A percentile compares a stretch with the other conserved stretches of the same genome.
Evolutionary conservation across 2,797 vertebrate species (phyloP).

Genomic region (Anas flavirostris): DNA sequence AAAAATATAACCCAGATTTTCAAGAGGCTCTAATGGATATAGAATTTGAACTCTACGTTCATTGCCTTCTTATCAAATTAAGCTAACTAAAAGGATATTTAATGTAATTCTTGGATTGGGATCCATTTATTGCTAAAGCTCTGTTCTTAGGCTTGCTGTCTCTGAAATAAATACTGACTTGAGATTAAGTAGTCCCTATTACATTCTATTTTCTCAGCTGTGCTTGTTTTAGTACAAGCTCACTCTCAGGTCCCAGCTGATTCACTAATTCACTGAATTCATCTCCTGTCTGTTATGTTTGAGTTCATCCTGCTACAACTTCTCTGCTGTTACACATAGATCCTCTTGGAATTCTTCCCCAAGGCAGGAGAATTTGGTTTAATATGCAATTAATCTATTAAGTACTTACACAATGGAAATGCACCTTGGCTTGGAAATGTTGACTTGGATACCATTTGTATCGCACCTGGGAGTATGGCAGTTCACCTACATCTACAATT

Average conservation of each 20-base stretch:
- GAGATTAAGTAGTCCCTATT: not conserved
- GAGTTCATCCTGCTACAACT: not conserved
- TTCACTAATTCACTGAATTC: not conserved
- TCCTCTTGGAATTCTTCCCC: not conserved
- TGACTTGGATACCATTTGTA: not conserved
- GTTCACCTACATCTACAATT: rapidly evolving
- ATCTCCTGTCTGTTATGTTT: not conserved
- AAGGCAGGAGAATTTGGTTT: not conserved
- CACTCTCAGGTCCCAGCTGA: not conserved
- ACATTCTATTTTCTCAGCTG: not conserved
- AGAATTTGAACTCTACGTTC: not conserved
- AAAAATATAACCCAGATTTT: not conserved
- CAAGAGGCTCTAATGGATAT: not conserved
- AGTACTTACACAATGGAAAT: not conserved
- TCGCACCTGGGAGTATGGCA: not conserved
- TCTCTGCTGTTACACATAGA: not conserved
- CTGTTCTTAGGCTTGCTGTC: not conserved
- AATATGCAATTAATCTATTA: not conserved
- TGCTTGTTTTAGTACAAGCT: not conserved
- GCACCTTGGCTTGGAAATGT: not conserved
- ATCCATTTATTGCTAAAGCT: not conserved
- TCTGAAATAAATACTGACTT: not conserved
- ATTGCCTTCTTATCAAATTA: not conserved
- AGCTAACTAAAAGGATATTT: not conserved
- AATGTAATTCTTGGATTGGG: not conserved